These are phyloP conservation scores for Sinohyriopsis cumingii DNA, from an alignment of 2,888 invertebrate genomes.

Conservation along the genomic window DNA sequence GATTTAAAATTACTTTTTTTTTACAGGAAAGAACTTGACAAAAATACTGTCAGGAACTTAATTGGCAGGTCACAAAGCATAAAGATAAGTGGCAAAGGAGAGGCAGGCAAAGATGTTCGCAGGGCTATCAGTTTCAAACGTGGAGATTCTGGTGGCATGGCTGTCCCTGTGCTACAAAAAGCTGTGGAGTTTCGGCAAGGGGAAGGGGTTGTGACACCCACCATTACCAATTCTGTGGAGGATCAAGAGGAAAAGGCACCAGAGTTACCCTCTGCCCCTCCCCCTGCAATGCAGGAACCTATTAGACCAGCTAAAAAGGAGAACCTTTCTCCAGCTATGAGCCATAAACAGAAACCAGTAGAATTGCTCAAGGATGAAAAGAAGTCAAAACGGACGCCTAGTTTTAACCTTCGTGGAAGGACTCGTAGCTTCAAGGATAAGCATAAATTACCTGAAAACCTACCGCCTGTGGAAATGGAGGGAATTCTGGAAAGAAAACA, in stretches of 20 bases:
- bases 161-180: conserved; percentile 50
- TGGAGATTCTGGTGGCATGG: conserved; percentile 34
- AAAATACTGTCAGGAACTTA: conserved; percentile 56
- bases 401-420: conserved; percentile 92
- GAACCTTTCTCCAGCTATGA: conserved; percentile 48
- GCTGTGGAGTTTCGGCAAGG: conserved; percentile 58
- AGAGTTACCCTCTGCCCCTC: conserved; percentile 44
- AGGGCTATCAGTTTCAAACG: conserved; percentile 60
- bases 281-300: conserved; percentile 33
- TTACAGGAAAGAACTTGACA: conserved; percentile 42
- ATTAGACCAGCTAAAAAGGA: conserved; percentile 50
- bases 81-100: conserved; percentile 47
- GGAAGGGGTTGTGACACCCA: conserved; percentile 41
- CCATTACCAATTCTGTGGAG: conserved; percentile 13
- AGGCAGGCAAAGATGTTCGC: conserved; percentile 43
- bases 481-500: conserved; percentile 95
- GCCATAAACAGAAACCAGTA: conserved; percentile 52
- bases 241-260: conserved; percentile 38
- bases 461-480: conserved; percentile 93
- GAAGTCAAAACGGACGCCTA: conserved; percentile 91
- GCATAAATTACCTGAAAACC: conserved; percentile 67
- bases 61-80: conserved; percentile 61
- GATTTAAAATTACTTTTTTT: background rate
- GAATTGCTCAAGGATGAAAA: conserved; percentile 75
- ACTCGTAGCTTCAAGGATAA: conserved; percentile 84